Evolutionary conservation across 1,140 invertebrate species (phyloP).

Genomic region (Polyergus mexicanus): DNA sequence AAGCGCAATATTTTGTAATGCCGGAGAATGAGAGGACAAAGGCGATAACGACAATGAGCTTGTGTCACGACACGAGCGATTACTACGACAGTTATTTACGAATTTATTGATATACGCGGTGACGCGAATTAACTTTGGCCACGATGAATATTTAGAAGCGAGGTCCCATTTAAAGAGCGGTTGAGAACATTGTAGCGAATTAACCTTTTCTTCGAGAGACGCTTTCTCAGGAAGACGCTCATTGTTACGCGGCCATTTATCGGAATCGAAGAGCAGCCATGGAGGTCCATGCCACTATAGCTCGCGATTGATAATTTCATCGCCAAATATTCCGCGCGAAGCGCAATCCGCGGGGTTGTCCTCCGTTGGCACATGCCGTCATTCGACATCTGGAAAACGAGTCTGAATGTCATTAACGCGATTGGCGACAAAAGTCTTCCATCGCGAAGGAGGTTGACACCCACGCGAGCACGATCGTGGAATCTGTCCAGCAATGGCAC

Average conservation of each 20-base stretch:
- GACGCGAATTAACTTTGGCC: background rate
- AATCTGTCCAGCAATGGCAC: slow-evolving; percentile 1
- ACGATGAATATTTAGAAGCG: background rate
- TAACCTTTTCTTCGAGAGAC: background rate
- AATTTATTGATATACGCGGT: background rate
- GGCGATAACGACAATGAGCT: too few species aligned
- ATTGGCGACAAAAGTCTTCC: slow-evolving; percentile 15
- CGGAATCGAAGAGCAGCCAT: too few species aligned
- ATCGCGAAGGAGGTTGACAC: background rate
- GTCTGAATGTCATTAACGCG: background rate
- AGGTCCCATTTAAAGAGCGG: background rate
- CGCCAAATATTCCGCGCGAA: too few species aligned
- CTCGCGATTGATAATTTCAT: too few species aligned
- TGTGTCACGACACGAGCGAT: too few species aligned
- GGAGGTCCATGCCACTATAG: too few species aligned
- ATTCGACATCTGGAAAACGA: background rate
- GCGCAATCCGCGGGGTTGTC: too few species aligned
- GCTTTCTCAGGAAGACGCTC: background rate
- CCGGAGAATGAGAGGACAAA: background rate
- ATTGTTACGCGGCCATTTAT: background rate
- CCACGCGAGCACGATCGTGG: too few species aligned
- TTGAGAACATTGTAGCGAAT: background rate
- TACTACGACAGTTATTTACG: too few species aligned
- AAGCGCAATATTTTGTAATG: background rate
- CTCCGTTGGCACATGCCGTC: background rate